phyloP scores from a whole-genome alignment of 2,797 vertebrate genomes.

The Lithobates pipiens region DNA sequence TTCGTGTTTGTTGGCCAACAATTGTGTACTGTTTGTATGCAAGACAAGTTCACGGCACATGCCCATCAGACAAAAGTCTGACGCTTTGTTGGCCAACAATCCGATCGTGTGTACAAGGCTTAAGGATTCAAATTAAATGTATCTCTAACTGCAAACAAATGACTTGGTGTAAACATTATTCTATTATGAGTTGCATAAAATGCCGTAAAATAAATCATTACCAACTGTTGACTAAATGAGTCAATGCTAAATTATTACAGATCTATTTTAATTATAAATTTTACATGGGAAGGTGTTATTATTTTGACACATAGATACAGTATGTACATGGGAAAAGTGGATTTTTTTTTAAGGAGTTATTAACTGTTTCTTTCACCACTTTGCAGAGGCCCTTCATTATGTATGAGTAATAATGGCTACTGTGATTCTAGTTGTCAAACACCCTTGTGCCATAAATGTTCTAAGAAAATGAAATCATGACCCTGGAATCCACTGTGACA shows the following conservation, averaged over 20 bases:
- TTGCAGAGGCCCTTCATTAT: constrained; percentile 38
- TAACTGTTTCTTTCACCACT: constrained; percentile 28
- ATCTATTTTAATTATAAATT: neutral
- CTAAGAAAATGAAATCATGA: constrained; percentile 44
- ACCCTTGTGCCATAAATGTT: constrained; percentile 43
- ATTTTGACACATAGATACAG: neutral
- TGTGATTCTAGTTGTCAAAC: constrained; percentile 22
- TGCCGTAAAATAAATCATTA: neutral
- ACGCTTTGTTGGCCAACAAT: too few relatives aligned
- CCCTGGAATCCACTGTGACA: constrained; percentile 32
- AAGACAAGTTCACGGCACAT: too few relatives aligned
- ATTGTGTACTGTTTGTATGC: too few relatives aligned
- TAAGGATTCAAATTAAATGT: too few relatives aligned
- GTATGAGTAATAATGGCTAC: constrained; percentile 41
- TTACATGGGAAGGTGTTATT: neutral
- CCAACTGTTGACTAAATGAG: neutral
- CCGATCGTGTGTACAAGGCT: too few relatives aligned
- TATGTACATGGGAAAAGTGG: neutral
- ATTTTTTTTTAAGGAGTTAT: constrained; percentile 2
- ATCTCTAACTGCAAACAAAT: neutral
- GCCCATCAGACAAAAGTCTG: too few relatives aligned
- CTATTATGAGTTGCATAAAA: neutral
- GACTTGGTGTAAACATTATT: neutral
- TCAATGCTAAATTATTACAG: neutral
- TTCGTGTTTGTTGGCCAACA: too few relatives aligned